A percentile compares a stretch with the other conserved stretches of the same genome.
Conservation (phyloP, 2,113 vertebrate genomes). For the Oncorhynchus masou region DNA sequence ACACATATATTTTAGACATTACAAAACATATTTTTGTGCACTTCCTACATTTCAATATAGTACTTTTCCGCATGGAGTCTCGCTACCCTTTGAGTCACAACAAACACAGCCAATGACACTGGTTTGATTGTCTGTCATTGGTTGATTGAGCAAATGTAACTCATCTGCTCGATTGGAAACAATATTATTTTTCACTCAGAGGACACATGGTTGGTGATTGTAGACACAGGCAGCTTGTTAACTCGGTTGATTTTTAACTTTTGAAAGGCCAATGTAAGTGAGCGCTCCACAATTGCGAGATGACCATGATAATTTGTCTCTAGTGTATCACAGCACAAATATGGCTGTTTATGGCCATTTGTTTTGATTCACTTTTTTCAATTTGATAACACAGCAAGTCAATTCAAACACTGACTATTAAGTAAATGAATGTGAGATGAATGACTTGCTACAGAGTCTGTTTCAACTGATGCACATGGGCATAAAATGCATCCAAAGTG, state of each 20-base stretch:
- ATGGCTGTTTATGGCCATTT: not conserved
- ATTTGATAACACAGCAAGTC: not conserved
- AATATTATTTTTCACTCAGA: not conserved
- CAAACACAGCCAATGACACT: not conserved
- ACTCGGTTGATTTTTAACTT: not conserved
- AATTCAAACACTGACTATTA: not conserved
- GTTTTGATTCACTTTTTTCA: not conserved
- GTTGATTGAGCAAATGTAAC: not conserved
- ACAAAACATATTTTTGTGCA: no score
- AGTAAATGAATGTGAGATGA: not conserved
- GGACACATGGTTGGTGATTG: not conserved
- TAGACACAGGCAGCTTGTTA: not conserved
- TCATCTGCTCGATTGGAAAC: conserved; percentile 6
- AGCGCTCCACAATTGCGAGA: no score
- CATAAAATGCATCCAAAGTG: not conserved
- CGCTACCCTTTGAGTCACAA: no score
- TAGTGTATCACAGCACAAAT: no score
- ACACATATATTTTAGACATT: no score
- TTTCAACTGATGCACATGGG: not conserved
- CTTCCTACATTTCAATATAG: no score
- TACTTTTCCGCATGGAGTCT: no score
- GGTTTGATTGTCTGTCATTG: not conserved
- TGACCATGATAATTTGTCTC: no score
- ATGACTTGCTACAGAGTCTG: not conserved
- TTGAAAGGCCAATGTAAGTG: not conserved